Base-by-base conservation (phyloP, 37 sponge, comb jelly and placozoan species). In the Chondrosia reniformis region DNA sequence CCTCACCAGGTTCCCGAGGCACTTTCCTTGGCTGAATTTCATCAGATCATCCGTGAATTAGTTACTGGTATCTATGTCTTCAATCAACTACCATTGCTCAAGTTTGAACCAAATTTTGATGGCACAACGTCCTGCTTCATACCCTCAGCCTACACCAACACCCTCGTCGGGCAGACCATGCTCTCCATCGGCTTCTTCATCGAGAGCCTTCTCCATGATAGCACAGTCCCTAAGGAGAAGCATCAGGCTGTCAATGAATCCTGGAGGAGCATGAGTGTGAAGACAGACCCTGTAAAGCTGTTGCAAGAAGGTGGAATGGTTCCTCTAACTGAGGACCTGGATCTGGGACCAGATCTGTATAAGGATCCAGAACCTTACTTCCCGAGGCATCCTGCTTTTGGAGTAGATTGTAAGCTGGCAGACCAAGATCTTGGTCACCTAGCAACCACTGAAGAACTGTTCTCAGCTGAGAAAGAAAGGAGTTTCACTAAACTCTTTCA, bases 31-130 rank as follows among this genome's bases (percentile, higher is more conserved):
- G 72, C 65, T 22, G 94, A 95, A 57, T 42, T 95, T 27, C 87
- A 89, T 67, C 96, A 92, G 36, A 66, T 95, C 33, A 75, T 86
- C 12, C 58, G 88, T 19, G 96, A 95, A 52, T 77, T 95, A n/a
- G 79, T 84, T 43, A 84, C 59, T 21, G 96, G 96, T 0, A 80
- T 95, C 2, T 95, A 87, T 65, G 85, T 95, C 5, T 95, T 95
- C 82, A 85, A 95, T 44, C 88, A 92, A 65, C 36, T 81, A 0
- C 96, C 96, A 32, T 61, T 42, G 19, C 76, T 92, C 40, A 25
- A 31, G 5, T 84, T 95, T 33, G 87, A 83, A 32, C 42, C 84
- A 19, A 88, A 89, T 66, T 75, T 86, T 71, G 93, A 95, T 63
- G 49, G 76, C 30, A 88, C 75, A 46, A 77, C 84, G 19, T 34